Base-by-base conservation (phyloP, 2,113 vertebrate species). In the Pipa parva region DNA sequence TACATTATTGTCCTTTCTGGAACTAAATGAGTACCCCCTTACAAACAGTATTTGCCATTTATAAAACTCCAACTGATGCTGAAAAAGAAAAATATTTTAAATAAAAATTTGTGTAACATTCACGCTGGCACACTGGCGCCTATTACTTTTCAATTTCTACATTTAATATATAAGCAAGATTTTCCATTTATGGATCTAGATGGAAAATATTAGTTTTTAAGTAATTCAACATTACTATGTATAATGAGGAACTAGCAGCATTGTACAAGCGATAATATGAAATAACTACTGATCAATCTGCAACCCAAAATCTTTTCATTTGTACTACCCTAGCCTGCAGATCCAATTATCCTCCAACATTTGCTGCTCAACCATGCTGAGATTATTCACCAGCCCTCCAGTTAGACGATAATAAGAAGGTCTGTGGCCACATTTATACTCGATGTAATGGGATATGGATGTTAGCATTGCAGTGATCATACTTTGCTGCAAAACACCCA, bases 261-360 rank as follows among this genome's bases (percentile, higher is more conserved):
- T 73, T 80, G 33, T 72, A n/a, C n/a, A n/a, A 77, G 69, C 25
- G 33, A 70, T 11, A 29, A 63, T 42, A 6, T 71, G 74, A 75
- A 81, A 66, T 73, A 74, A 64, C 73, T 50, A 71, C 56, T 78
- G 77, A 80, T 85, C 79, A 84, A 57, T 79, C 55, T 74, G 71
- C 46, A 36, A 63, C 55, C 63, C 45, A 65, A 80, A 76, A 73
- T 67, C 45, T 81, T 81, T 71, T 78, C 0, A 1, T 75, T 78
- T 59, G n/a, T 68, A 73, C 46, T 60, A 63, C 64, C 71, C 78
- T 79, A 80, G 77, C 77, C 74, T 78, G 63, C 63, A 83, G 74
- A 85, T 80, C 75, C 79, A 85, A 87, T 85, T 87, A 89, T 79
- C 72, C 60, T 72, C 61, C 74, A 80, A 80, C 75, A 84, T 83